phyloP scores from a whole-genome alignment of 2,888 invertebrate species.

The Leptothorax acervorum region DNA sequence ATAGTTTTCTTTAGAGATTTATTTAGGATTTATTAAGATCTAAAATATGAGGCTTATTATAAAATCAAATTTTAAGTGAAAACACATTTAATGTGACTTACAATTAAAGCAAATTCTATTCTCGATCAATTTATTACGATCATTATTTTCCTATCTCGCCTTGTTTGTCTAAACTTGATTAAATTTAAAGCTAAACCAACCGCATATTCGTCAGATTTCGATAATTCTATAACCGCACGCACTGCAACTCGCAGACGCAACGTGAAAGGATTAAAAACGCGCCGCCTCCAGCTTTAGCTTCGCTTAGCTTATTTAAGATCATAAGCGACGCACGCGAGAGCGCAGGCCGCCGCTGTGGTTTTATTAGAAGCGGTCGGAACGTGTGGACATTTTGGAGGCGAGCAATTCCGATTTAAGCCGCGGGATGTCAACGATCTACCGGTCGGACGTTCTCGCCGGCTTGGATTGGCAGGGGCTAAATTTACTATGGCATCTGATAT shows the following conservation, averaged over 20 bases:
- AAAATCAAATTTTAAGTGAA: not conserved
- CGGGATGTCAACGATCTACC: conserved; percentile 40
- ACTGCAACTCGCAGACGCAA: not conserved
- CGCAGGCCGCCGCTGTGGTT: not conserved
- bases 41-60: not conserved
- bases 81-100: not conserved
- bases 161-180: not conserved
- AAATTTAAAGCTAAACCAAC: not conserved
- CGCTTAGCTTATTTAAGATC: conserved; percentile 1
- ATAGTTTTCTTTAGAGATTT: not conserved
- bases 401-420: conserved; percentile 51
- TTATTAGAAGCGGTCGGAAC: conserved; percentile 33
- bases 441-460: conserved; percentile 24
- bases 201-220: not conserved
- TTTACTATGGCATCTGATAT: conserved; percentile 41
- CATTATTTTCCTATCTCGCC: not conserved
- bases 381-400: conserved; percentile 12
- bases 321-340: not conserved
- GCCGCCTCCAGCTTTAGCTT: not conserved
- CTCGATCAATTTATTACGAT: not conserved
- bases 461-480: conserved; percentile 40
- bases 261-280: conserved; percentile 5
- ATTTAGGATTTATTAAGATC: not conserved
- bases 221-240: not conserved
- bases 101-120: not conserved